Evolutionary conservation across 1,140 invertebrate genomes (phyloP), one percentile per base, ranked within the genome.

Genomic region (Dufourea novaeangliae): DNA sequence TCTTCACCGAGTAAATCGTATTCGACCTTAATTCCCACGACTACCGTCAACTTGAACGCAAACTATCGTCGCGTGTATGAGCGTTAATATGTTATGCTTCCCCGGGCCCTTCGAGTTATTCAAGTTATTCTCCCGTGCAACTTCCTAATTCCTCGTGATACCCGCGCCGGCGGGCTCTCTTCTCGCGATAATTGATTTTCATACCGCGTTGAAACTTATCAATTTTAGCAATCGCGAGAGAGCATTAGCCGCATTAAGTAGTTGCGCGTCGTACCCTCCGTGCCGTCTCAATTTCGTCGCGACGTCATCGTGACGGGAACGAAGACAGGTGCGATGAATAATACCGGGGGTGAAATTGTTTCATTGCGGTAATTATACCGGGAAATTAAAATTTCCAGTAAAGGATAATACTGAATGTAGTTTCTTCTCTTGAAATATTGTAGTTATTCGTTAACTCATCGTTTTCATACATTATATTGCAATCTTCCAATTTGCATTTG

Each of bases 141-240:
- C 39, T 76, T 76, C 5, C 66, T 59, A 76, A 76, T 76, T 76
- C 54, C 32, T 11, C 2, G 37, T 41, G 52, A 76, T 57, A 50
- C 37, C n/a, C 27, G 22, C 7, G 29, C 34, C n/a, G 4, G 27
- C 17, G 17, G 32, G n/a, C n/a, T n/a, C n/a, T n/a, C n/a, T n/a
- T 2, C 12, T 27, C 54, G 54, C 39, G n/a, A 76, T 76, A 76
- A 76, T 68, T 76, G 73, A 76, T 69, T 76, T 76, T 34, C 73
- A 69, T 50, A 46, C 64, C 27, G 54, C 25, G 64, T 34, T 75
- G 63, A 75, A 75, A 75, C 63, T 68, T 68, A 75, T 68, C 64
- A 69, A 76, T 67, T 76, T 76, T 46, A 50, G 54, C 54, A 44
- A 29, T 32, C 64, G 57, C 52, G 29, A 41, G 27, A 41, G 27